Conservation (phyloP, 2,113 vertebrate species). For the Callocephalon fimbriatum region DNA sequence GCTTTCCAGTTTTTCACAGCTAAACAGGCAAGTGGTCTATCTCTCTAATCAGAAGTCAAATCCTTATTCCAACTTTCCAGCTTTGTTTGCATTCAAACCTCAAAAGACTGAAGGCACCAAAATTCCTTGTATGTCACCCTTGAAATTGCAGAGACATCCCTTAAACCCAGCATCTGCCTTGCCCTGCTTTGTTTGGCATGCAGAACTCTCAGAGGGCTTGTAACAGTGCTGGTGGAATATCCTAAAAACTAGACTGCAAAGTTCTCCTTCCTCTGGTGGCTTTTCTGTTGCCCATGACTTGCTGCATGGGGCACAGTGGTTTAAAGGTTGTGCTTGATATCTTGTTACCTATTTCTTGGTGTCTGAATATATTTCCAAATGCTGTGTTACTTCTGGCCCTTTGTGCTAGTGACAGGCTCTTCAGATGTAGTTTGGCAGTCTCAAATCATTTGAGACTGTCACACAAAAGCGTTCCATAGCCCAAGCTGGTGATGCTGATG, state of each 20-base stretch:
- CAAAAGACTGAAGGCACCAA: not conserved
- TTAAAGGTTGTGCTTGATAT: fast-evolving
- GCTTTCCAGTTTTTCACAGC: not conserved
- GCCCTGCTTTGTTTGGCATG: not conserved
- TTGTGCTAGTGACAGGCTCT: not conserved
- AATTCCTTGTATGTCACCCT: not conserved
- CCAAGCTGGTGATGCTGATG: not conserved
- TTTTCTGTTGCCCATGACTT: not conserved
- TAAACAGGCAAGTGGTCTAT: not conserved
- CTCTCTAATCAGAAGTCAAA: not conserved
- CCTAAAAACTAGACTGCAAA: not conserved
- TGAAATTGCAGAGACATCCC: too few relatives aligned
- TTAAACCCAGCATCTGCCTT: not conserved
- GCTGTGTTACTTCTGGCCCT: not conserved
- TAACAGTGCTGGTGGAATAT: not conserved
- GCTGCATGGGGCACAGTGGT: not conserved
- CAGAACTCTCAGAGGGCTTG: not conserved
- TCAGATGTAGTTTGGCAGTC: fast-evolving
- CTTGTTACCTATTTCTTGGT: fast-evolving
- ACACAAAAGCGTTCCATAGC: not conserved
- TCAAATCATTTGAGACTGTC: fast-evolving
- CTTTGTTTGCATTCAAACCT: not conserved
- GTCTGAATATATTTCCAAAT: not conserved
- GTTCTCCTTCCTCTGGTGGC: not conserved
- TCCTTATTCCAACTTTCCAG: not conserved